Conservation (phyloP, 1,140 invertebrate genomes). For the Anagrus nilaparvatae region DNA sequence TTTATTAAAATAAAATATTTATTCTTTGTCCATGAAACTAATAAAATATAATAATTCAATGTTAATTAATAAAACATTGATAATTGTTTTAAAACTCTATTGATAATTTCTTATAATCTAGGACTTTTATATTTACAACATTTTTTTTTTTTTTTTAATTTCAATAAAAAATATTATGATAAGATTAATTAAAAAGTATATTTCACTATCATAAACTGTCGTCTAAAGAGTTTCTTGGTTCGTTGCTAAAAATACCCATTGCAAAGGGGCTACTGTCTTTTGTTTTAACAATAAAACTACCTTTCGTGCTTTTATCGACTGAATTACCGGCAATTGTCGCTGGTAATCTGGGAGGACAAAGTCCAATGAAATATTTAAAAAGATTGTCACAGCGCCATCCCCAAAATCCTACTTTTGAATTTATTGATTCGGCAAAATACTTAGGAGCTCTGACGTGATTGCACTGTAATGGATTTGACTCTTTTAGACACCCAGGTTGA, state of each 20-base stretch:
- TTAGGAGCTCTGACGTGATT: slow-evolving; percentile 55
- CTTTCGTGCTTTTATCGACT: slow-evolving; percentile 21
- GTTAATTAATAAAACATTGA: no score
- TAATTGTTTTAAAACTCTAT: no score
- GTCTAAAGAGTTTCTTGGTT: neutral
- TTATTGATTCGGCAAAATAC: slow-evolving; percentile 69
- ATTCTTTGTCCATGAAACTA: no score
- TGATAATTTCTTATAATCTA: no score
- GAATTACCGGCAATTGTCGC: slow-evolving; percentile 33
- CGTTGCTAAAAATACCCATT: slow-evolving; percentile 23
- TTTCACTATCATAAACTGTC: no score
- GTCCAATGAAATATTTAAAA: slow-evolving; percentile 50
- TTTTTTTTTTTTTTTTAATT: no score
- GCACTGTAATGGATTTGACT: slow-evolving; percentile 42
- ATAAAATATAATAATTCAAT: no score
- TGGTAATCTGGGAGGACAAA: slow-evolving; percentile 40
- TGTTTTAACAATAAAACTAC: slow-evolving; percentile 34
- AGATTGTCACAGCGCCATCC: slow-evolving; percentile 56
- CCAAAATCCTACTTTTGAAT: slow-evolving; percentile 56
- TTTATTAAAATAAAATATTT: no score
- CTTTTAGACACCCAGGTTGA: slow-evolving; percentile 55
- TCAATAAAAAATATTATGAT: no score
- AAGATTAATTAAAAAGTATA: no score
- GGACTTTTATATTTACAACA: no score
- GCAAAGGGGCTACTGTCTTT: slow-evolving; percentile 30